A percentile compares a stretch with the other conserved stretches of the same genome.
phyloP scores from a whole-genome alignment of 2,888 invertebrate genomes.

The Aphidius colemani region DNA sequence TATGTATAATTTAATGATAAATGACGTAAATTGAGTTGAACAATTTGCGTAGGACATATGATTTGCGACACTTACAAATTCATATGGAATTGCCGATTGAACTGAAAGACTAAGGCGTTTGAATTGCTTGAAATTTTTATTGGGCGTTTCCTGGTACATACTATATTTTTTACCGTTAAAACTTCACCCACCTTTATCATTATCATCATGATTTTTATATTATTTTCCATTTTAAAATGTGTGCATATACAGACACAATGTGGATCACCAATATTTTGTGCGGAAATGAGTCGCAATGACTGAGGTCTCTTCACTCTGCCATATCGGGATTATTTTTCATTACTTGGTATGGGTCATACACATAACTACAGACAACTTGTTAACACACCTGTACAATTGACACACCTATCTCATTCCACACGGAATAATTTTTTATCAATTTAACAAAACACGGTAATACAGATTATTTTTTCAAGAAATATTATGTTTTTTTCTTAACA shows the following conservation, averaged over 20 bases:
- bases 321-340: slow-evolving; percentile 32
- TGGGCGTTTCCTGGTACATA: not conserved
- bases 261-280: slow-evolving; percentile 36
- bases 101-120: slow-evolving; percentile 30
- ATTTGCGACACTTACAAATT: slow-evolving; percentile 12
- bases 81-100: slow-evolving; percentile 39
- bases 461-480: too few relatives aligned
- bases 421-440: too few relatives aligned
- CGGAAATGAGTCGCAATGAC: slow-evolving; percentile 15
- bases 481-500: too few relatives aligned
- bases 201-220: slow-evolving; percentile 5
- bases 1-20: not conserved
- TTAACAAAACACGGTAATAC: too few relatives aligned
- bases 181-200: slow-evolving; percentile 43
- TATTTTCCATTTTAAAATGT: not conserved
- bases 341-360: slow-evolving; percentile 16
- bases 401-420: slow-evolving; percentile 2
- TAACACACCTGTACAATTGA: slow-evolving; percentile 8
- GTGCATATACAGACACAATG: slow-evolving; percentile 31
- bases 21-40: slow-evolving; percentile 4
- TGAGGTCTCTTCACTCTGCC: slow-evolving; percentile 24
- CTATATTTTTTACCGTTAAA: slow-evolving; percentile 34
- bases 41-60: slow-evolving; percentile 11
- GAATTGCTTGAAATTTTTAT: slow-evolving; percentile 31
- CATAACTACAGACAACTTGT: too few relatives aligned